phyloP scores from a whole-genome alignment of 2,113 vertebrate genomes.

The Acrocephalus arundinaceus region DNA sequence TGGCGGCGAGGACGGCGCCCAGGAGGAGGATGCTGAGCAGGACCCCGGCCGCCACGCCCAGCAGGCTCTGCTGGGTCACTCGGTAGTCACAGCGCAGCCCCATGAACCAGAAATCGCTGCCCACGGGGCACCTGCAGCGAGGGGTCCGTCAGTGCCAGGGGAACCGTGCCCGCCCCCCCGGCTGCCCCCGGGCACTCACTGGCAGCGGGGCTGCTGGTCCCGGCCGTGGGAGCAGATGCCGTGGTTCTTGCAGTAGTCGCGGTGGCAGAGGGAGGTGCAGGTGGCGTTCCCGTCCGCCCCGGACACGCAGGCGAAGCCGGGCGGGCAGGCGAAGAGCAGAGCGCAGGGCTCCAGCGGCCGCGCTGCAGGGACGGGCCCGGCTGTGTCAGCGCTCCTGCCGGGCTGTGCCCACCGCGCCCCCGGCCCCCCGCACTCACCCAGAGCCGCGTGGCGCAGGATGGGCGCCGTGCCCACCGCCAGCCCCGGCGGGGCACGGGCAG shows the following conservation, averaged over 20 bases:
- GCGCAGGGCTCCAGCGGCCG: constrained; percentile 72
- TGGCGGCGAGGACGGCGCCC: constrained; percentile 66
- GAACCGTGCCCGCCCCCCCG: accelerated
- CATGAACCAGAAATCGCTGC: constrained; percentile 89
- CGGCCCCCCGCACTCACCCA: constrained; percentile 62
- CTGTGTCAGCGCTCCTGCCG: neutral
- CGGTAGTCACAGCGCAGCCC: constrained; percentile 81
- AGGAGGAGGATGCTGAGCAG: constrained; percentile 72
- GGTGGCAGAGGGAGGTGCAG: constrained; percentile 84
- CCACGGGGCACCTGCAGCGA: constrained; percentile 79
- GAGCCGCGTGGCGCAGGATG: constrained; percentile 72
- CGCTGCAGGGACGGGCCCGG: neutral
- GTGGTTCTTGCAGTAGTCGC: constrained; percentile 80
- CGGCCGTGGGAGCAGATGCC: constrained; percentile 84
- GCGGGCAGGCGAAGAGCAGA: constrained; percentile 76
- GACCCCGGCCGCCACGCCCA: constrained; percentile 74
- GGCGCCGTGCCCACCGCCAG: constrained; percentile 43
- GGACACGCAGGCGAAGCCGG: constrained; percentile 75
- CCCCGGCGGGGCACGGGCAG: neutral
- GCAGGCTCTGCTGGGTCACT: constrained; percentile 80
- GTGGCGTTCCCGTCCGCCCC: constrained; percentile 52
- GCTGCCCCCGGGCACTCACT: constrained; percentile 59
- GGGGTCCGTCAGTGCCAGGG: accelerated
- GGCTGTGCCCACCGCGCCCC: neutral
- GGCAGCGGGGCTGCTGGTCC: constrained; percentile 77